Evolutionary conservation across 2,888 invertebrate species (phyloP).

Genomic region (Drosophila testacea): DNA sequence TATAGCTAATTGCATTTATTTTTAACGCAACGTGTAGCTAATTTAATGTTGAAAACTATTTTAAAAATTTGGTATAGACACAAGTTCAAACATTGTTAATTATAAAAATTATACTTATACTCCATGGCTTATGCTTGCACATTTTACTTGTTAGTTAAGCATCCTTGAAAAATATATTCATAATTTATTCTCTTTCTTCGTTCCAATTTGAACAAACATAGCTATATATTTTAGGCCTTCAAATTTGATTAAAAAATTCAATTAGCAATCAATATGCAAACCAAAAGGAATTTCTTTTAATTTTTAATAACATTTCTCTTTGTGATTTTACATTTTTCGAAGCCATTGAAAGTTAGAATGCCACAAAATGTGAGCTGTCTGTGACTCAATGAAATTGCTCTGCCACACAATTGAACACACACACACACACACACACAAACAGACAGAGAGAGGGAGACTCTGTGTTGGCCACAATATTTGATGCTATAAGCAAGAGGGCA

Average conservation of each 20-base stretch:
- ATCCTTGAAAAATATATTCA: too few species aligned
- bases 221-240: background rate
- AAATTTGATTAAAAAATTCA: conserved; percentile 7
- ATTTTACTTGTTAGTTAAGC: too few species aligned
- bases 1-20: background rate
- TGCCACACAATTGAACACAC: conserved; percentile 2
- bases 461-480: conserved; percentile 12
- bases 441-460: background rate
- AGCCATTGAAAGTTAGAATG: background rate
- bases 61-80: too few species aligned
- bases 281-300: background rate
- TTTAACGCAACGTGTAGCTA: background rate
- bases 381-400: conserved; percentile 2
- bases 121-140: too few species aligned
- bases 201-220: background rate
- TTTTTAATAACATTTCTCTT: conserved; percentile 11
- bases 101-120: too few species aligned
- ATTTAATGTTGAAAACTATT: too few species aligned
- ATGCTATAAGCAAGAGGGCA: conserved; percentile 19
- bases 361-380: background rate
- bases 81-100: too few species aligned
- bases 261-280: conserved; percentile 12
- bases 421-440: background rate
- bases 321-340: background rate
- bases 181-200: too few species aligned